These are phyloP conservation scores for Yponomeuta malinellus DNA, from an alignment of 2,888 invertebrate genomes.

Conservation along the genomic window DNA sequence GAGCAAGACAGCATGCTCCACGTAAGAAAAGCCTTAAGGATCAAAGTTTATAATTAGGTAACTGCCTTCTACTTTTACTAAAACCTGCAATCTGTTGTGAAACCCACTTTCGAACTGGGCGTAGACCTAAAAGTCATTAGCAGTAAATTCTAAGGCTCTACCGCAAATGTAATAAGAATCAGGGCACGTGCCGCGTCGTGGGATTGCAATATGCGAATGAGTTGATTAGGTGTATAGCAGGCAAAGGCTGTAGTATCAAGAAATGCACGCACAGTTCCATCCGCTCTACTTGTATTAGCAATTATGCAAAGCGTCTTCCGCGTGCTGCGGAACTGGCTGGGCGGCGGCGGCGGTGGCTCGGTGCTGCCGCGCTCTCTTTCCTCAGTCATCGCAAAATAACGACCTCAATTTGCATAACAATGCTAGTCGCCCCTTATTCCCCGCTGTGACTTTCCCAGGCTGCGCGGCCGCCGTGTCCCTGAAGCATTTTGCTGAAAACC, in stretches of 20 bases:
- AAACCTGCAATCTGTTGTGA: not conserved
- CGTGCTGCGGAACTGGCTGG: conserved; percentile 46
- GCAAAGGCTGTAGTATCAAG: conserved; percentile 9
- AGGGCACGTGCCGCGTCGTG: not conserved
- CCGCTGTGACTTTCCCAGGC: conserved; percentile 68
- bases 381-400: conserved; percentile 74
- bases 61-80: not conserved
- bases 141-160: conserved; percentile 2
- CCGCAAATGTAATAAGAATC: conserved; percentile 5
- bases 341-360: conserved; percentile 24
- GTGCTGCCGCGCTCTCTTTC: conserved; percentile 63
- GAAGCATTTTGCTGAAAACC: conserved; percentile 56
- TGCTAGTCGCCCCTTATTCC: conserved; percentile 73
- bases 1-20: too few relatives aligned
- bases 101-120: not conserved
- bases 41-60: too few relatives aligned
- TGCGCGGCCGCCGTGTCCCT: conserved; percentile 52
- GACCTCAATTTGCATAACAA: conserved; percentile 76
- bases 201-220: conserved; percentile 1
- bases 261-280: conserved; percentile 29
- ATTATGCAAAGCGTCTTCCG: conserved; percentile 73
- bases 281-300: conserved; percentile 63
- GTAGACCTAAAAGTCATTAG: not conserved
- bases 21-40: too few relatives aligned
- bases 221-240: conserved; percentile 3